Evolutionary conservation across 2,797 vertebrate species (phyloP).

Genomic region (Oophaga sylvatica): DNA sequence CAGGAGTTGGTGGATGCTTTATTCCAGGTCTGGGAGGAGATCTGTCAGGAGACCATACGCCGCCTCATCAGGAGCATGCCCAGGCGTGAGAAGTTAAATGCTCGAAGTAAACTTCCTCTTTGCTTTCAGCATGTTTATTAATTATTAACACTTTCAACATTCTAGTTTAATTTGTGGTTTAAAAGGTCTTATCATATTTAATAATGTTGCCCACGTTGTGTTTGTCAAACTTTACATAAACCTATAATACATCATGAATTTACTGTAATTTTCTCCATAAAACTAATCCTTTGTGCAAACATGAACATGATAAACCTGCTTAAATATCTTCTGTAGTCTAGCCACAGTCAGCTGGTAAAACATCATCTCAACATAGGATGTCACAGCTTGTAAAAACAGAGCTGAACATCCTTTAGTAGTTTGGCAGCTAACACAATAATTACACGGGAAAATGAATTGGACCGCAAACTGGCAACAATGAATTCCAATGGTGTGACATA

Average conservation of each 20-base stretch:
- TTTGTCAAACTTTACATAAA: neutral
- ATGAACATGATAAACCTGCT: neutral
- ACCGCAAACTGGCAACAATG: constrained; percentile 35
- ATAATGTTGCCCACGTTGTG: neutral
- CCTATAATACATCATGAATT: neutral
- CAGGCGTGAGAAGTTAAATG: neutral
- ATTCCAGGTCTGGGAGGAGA: too few relatives aligned
- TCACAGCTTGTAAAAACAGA: constrained; percentile 58
- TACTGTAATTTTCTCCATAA: neutral
- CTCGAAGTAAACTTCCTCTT: neutral
- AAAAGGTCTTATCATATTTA: neutral
- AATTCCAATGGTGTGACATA: constrained; percentile 37
- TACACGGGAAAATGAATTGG: constrained; percentile 49
- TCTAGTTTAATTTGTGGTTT: neutral
- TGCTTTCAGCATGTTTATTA: neutral
- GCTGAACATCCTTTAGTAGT: constrained; percentile 49
- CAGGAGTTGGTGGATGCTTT: too few relatives aligned
- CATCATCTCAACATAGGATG: constrained; percentile 54
- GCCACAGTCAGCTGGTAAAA: constrained; percentile 52
- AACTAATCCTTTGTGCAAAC: neutral
- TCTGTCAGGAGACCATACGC: too few relatives aligned
- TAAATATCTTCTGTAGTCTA: constrained; percentile 42
- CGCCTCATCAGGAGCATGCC: too few relatives aligned
- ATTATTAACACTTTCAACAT: neutral
- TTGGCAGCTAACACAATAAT: constrained; percentile 55